These are phyloP conservation scores for Acleris sparsana DNA, from an alignment of 2,888 invertebrate genomes.

Conservation along the genomic window DNA sequence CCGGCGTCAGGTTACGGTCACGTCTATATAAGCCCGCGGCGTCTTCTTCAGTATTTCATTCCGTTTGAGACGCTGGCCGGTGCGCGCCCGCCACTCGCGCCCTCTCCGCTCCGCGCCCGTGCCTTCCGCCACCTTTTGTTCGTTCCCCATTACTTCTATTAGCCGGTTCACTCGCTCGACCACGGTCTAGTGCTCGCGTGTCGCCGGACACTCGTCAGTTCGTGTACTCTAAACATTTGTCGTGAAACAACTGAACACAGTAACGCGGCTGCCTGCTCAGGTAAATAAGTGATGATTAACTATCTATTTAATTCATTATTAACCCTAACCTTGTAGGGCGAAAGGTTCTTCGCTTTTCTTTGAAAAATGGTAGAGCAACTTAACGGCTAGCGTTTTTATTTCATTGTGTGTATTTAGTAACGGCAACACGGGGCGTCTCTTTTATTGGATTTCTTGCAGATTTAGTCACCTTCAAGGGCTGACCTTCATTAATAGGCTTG, in stretches of 20 bases:
- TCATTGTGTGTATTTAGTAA: neutral
- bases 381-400: neutral
- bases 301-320: neutral
- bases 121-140: conserved; percentile 53
- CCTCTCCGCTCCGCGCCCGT: conserved; percentile 53
- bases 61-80: conserved; percentile 76
- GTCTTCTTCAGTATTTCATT: conserved; percentile 83
- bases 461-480: neutral
- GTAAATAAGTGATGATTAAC: conserved; percentile 37
- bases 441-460: neutral
- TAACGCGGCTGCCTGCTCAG: conserved; percentile 48
- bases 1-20: conserved; percentile 82
- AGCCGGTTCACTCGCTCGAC: conserved; percentile 60
- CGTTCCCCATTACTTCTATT: conserved; percentile 51
- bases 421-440: neutral
- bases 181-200: conserved; percentile 68
- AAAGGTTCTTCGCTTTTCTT: neutral
- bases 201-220: conserved; percentile 69
- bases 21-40: conserved; percentile 82
- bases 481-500: too few relatives aligned
- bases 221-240: conserved; percentile 68
- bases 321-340: neutral
- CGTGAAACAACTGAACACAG: conserved; percentile 63
- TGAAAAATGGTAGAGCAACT: too few relatives aligned
- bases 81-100: conserved; percentile 60